phyloP scores from a whole-genome alignment of 2,888 invertebrate genomes.

The Dryomyza anilis region DNA sequence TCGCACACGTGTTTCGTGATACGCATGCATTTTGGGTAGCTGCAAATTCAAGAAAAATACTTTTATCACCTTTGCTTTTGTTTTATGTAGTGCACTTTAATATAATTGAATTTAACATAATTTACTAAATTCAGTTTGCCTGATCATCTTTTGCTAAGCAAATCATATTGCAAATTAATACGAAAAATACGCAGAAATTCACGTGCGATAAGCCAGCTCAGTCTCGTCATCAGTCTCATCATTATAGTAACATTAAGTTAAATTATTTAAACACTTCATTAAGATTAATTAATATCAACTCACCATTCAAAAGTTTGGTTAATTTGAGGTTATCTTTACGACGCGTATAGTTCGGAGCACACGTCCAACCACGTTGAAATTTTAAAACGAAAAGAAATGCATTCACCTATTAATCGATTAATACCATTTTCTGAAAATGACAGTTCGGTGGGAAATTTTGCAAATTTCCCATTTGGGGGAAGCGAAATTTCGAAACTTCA shows the following conservation, averaged over 20 bases:
- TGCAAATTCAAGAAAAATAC: background rate
- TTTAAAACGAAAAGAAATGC: background rate
- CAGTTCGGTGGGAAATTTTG: too few species aligned
- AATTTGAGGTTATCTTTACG: too few species aligned
- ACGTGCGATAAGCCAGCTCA: constrained; percentile 41
- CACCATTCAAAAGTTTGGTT: background rate
- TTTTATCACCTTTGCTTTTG: background rate
- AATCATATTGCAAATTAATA: constrained; percentile 27
- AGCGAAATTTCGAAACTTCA: too few species aligned
- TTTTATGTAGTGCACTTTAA: background rate
- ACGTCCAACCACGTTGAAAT: background rate
- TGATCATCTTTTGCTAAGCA: constrained; percentile 34
- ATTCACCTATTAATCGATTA: too few species aligned
- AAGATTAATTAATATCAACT: background rate
- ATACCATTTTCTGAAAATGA: too few species aligned
- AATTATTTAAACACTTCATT: background rate
- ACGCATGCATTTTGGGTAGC: background rate
- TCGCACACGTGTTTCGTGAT: background rate
- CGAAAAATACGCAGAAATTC: constrained; percentile 39
- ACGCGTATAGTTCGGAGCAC: too few species aligned
- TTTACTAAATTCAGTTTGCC: constrained; percentile 35
- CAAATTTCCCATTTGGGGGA: too few species aligned
- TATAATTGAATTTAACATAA: background rate
- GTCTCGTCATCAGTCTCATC: constrained; percentile 59
- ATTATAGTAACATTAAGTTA: constrained; percentile 34